These are phyloP conservation scores for Sebastes iracundus DNA, from an alignment of 2,797 vertebrate species.

Conservation along the genomic window DNA sequence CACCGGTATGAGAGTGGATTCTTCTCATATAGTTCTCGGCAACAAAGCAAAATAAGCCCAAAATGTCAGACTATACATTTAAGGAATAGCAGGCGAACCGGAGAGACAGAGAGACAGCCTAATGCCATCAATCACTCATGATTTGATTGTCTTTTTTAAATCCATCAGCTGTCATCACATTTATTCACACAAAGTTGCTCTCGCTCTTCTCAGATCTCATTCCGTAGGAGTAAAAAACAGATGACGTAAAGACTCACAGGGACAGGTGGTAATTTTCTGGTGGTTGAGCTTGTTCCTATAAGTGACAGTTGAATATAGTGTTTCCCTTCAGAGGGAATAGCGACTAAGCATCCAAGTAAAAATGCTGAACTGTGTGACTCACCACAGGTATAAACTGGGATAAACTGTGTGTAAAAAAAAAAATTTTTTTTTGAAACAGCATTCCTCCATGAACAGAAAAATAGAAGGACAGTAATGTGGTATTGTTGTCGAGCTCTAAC, in stretches of 20 bases:
- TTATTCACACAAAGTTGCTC: slow-evolving; percentile 8
- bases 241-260: slow-evolving; percentile 34
- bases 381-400: slow-evolving; percentile 23
- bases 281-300: slow-evolving; percentile 43
- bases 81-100: not conserved
- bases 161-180: not conserved
- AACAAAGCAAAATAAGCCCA: not conserved
- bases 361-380: slow-evolving; percentile 34
- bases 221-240: slow-evolving; percentile 7
- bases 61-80: not conserved
- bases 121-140: not conserved
- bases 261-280: slow-evolving; percentile 65
- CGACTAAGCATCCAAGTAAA: slow-evolving; percentile 51
- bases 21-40: not conserved
- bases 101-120: not conserved
- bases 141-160: not conserved
- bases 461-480: not conserved
- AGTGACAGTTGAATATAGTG: slow-evolving; percentile 32
- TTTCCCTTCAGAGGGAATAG: slow-evolving; percentile 44
- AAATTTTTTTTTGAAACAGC: not conserved
- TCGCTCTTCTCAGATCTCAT: not conserved
- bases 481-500: slow-evolving; percentile 5
- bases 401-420: slow-evolving; percentile 12
- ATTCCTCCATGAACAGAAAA: not conserved
- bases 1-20: not conserved